Base-by-base conservation (phyloP, 2,113 vertebrate genomes). In the Chunga burmeisteri region DNA sequence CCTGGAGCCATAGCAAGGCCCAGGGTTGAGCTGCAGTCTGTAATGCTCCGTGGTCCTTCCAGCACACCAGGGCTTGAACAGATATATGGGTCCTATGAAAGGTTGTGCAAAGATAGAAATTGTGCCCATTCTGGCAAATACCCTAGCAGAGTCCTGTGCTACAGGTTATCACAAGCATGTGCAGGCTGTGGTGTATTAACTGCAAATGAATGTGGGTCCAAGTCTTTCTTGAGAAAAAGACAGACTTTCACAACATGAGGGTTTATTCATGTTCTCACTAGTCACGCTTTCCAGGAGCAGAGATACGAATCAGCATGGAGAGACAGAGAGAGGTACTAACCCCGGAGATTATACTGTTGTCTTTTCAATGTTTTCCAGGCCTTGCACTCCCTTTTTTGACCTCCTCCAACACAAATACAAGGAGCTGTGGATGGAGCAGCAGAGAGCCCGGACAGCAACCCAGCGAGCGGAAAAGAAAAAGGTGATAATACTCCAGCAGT, bases 351-450 rank as follows among this genome's bases (percentile, higher is more conserved):
- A 61, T 20, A 29, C 2, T n/a, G 11, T 34, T 66, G 2, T 77
- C 34, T 89, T 88, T 81, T 79, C 34, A 36, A 30, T 91, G 6
- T 81, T 72, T 90, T 74, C 1, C 97, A 99, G 99, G 94, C 93
- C 98, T 11, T 85, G 97, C 10, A 98, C 98, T 3, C 99, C 99
- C 4, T 71, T 99, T 59, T 98, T 93, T 10, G 98, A 98, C 29
- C 40, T 99, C 44, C 96, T 99, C 42, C 98, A 99, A 36, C 98
- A 99, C 86, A 98, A 96, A 65, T 99, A 98, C 84, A 98, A 97
- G 86, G 98, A 98, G 47, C 94, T 97, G 27, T 99, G 99, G 99
- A 77, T 98, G 86, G 97, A 99, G 7, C 91, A 98, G 2, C 99
- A 99, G 91, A 98, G 98, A 96, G 97, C 86, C 26, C 82, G 86